Conservation (phyloP, 1,140 invertebrate species). For the Zaprionus ghesquierei region DNA sequence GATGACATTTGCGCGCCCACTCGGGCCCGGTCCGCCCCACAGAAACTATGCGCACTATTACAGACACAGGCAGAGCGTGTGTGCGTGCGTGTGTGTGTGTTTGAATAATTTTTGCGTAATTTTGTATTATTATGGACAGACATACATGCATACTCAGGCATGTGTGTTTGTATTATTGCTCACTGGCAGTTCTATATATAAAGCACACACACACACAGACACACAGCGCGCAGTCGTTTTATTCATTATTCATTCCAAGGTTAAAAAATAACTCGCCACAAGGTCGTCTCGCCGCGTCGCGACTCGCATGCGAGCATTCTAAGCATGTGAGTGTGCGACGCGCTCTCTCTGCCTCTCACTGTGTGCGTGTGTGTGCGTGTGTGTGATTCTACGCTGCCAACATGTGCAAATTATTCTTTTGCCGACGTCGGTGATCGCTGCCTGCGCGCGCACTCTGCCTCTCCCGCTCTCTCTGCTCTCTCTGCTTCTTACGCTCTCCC, state of each 20-base stretch:
- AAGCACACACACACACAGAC: constrained; percentile 24
- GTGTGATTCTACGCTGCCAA: constrained; percentile 53
- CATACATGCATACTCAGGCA: not conserved
- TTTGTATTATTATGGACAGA: constrained; percentile 2
- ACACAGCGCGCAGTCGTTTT: constrained; percentile 38
- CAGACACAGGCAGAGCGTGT: not conserved
- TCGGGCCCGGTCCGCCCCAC: not conserved
- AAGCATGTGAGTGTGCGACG: constrained; percentile 12
- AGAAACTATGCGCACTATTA: constrained; percentile 10
- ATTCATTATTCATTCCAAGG: constrained; percentile 72
- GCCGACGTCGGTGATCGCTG: constrained; percentile 1
- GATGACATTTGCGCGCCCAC: constrained; percentile 13
- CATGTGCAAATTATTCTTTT: constrained; percentile 53
- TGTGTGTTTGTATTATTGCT: not conserved
- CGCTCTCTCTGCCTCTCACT: not conserved
- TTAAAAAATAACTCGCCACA: constrained; percentile 79
- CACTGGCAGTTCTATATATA: constrained; percentile 16
- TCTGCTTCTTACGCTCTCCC: not conserved
- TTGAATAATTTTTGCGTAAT: constrained; percentile 35
- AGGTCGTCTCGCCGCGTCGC: constrained; percentile 58
- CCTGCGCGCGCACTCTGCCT: not conserved
- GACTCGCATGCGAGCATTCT: constrained; percentile 44
- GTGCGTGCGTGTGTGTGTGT: not conserved
- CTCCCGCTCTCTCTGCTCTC: not conserved
- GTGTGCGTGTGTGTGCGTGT: constrained; percentile 17